Conservation (phyloP, 1,140 invertebrate genomes). For the Drosophila saltans region DNA sequence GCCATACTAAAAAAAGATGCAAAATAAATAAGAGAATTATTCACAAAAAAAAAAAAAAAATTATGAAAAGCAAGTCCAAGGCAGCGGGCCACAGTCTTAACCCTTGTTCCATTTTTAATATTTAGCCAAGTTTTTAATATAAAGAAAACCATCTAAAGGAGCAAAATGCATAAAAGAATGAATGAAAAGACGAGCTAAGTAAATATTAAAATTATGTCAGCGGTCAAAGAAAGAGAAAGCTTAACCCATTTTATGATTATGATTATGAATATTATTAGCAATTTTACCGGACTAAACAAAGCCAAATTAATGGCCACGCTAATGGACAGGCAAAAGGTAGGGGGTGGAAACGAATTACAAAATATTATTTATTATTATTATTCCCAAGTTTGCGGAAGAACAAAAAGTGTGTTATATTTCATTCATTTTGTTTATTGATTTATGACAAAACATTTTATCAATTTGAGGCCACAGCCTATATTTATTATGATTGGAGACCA, state of each 20-base stretch:
- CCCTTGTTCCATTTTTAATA: constrained; percentile 61
- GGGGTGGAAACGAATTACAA: constrained; percentile 33
- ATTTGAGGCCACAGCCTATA: constrained; percentile 68
- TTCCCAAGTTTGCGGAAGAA: constrained; percentile 29
- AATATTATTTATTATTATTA: constrained; percentile 68
- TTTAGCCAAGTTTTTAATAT: constrained; percentile 70
- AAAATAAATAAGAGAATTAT: constrained; percentile 76
- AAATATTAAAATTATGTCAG: constrained; percentile 77
- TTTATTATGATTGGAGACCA: constrained; percentile 64
- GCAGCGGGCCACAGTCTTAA: constrained; percentile 41
- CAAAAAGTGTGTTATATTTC: constrained; percentile 65
- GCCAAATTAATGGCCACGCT: constrained; percentile 66
- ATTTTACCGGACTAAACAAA: constrained; percentile 66
- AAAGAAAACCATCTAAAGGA: constrained; percentile 24
- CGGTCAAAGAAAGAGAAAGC: constrained; percentile 24
- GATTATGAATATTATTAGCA: constrained; percentile 64
- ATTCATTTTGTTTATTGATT: constrained; percentile 76
- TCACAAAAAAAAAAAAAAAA: constrained; percentile 40
- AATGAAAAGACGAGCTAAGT: constrained; percentile 64
- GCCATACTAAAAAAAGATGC: constrained; percentile 28
- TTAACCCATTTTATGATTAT: constrained; percentile 74
- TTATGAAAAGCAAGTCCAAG: constrained; percentile 52
- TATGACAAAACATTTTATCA: constrained; percentile 72
- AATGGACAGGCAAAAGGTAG: constrained; percentile 57
- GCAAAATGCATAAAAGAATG: constrained; percentile 63